A percentile compares a stretch with the other conserved stretches of the same genome.
These are phyloP conservation scores for Pseudococcus longispinus DNA, from an alignment of 2,888 invertebrate genomes.

Conservation along the genomic window DNA sequence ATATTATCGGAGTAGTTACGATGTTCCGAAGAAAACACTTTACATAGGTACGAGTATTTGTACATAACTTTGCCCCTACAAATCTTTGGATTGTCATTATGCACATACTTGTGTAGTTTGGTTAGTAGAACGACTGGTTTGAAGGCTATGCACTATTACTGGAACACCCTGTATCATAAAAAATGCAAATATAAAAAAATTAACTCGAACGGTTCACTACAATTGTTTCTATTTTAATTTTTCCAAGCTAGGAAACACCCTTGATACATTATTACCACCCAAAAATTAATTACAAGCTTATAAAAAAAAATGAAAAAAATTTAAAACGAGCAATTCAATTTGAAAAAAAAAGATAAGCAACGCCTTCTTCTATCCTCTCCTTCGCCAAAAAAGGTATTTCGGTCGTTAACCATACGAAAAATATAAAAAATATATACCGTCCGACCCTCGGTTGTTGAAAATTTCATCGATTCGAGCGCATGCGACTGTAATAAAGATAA, in stretches of 20 bases:
- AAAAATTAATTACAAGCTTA: background rate
- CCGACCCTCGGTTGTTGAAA: background rate
- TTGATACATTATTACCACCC: background rate
- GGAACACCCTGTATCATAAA: too few relatives aligned
- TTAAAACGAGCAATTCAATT: background rate
- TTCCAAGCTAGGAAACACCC: background rate
- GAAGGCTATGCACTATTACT: too few relatives aligned
- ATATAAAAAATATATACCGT: background rate
- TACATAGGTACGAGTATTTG: too few relatives aligned
- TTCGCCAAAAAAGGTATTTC: background rate
- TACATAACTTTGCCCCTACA: too few relatives aligned
- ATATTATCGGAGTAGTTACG: too few relatives aligned
- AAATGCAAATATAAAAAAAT: too few relatives aligned
- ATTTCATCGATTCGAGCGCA: constrained; percentile 10
- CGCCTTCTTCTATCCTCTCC: background rate
- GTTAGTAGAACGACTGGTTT: too few relatives aligned
- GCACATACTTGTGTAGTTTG: too few relatives aligned
- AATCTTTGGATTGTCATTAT: too few relatives aligned
- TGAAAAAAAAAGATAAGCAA: background rate
- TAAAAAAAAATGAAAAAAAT: constrained; percentile 2
- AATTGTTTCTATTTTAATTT: background rate
- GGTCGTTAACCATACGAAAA: background rate
- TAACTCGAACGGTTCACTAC: background rate
- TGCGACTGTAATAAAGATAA: constrained; percentile 31
- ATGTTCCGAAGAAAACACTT: too few relatives aligned